Percentiles rank a stretch among this genome's conserved stretches.
Evolutionary conservation across 2,113 vertebrate genomes (phyloP).

Genomic region (Brachionichthys hirsutus): DNA sequence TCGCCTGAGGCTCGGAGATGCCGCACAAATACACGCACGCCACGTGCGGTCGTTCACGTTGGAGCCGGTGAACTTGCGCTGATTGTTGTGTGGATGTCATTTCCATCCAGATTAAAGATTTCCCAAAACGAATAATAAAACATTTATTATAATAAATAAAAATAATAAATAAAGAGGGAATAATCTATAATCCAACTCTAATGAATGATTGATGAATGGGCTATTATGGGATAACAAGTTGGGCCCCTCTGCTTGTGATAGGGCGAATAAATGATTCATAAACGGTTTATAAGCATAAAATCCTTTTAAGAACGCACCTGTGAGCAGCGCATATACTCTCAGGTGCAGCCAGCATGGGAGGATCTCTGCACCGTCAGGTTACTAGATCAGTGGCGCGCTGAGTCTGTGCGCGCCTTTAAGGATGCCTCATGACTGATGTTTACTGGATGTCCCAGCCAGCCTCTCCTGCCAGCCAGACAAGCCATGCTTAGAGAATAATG

Average conservation of each 20-base stretch:
- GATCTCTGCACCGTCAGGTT: conserved; percentile 65
- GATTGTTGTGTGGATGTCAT: conserved; percentile 66
- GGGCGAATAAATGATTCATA: conserved; percentile 63
- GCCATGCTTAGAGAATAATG: conserved; percentile 57
- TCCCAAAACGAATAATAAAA: conserved; percentile 59
- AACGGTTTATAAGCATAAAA: conserved; percentile 50
- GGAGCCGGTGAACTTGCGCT: conserved; percentile 40
- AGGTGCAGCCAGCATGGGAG: conserved; percentile 52
- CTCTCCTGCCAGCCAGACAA: conserved; percentile 46
- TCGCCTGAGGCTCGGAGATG: conserved; percentile 35
- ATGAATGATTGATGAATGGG: conserved; percentile 75
- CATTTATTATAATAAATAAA: too few relatives aligned
- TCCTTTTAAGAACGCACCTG: conserved; percentile 36
- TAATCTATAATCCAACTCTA: conserved; percentile 57
- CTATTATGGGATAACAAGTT: conserved; percentile 65
- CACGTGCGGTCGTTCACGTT: conserved; percentile 60
- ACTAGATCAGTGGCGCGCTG: conserved; percentile 65
- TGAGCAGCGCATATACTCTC: conserved; percentile 37
- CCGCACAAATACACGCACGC: conserved; percentile 41
- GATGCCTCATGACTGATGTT: conserved; percentile 67
- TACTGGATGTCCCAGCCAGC: conserved; percentile 66
- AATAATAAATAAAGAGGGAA: conserved; percentile 48
- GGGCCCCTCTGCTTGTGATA: conserved; percentile 51
- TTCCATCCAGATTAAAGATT: conserved; percentile 59
- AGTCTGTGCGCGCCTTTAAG: conserved; percentile 51